phyloP scores from a whole-genome alignment of 2,113 vertebrate species.

The Microcebus griseorufus region DNA sequence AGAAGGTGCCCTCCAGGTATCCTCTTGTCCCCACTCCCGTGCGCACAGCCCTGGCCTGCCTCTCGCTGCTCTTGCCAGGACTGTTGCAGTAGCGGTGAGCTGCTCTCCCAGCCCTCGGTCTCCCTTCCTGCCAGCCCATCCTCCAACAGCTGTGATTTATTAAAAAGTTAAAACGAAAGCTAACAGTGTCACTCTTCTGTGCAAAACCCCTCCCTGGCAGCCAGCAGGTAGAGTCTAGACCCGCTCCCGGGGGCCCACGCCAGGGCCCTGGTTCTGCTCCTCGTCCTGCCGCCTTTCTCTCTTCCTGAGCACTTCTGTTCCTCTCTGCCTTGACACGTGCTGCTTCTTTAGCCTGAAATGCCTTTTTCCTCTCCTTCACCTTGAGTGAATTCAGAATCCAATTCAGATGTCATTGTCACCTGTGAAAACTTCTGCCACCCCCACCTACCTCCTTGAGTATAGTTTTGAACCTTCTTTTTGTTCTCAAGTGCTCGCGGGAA shows the following conservation, averaged over 20 bases:
- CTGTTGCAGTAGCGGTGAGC: not conserved
- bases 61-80: not conserved
- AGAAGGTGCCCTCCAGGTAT: not conserved
- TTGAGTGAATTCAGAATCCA: not conserved
- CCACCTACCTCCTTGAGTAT: rapidly evolving
- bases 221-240: not conserved
- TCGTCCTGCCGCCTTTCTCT: rapidly evolving
- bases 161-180: conserved; percentile 9
- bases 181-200: not conserved
- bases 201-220: not conserved
- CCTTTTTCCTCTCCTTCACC: not conserved
- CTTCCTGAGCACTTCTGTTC: too few relatives aligned
- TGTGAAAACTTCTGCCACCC: not conserved
- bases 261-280: not conserved
- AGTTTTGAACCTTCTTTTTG: not conserved
- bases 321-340: rapidly evolving
- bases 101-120: not conserved
- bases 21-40: not conserved
- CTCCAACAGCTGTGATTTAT: conserved; percentile 7
- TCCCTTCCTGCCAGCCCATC: not conserved
- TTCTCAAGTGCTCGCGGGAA: not conserved
- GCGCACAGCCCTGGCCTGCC: not conserved
- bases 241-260: not conserved
- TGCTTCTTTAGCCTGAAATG: not conserved
- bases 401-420: not conserved